Conservation (phyloP, 2,888 invertebrate species). For the Callosobruchus maculatus region DNA sequence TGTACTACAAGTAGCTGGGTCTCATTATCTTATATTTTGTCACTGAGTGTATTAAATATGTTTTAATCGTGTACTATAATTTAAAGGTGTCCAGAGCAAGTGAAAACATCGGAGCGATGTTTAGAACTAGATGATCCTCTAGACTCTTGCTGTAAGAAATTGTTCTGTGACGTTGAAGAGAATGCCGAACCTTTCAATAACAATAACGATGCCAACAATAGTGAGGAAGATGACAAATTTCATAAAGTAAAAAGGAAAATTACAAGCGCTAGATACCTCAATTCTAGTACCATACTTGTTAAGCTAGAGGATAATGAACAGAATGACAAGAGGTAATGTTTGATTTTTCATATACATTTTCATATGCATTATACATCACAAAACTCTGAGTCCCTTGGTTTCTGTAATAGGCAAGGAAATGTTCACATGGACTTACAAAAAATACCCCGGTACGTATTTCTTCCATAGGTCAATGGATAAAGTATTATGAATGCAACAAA, state of each 20-base stretch:
- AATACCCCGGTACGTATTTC: too few species aligned
- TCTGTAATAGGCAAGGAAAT: too few species aligned
- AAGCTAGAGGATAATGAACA: constrained; percentile 43
- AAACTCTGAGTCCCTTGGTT: too few species aligned
- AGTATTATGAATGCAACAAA: too few species aligned
- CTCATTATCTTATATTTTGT: too few species aligned
- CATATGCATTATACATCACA: too few species aligned
- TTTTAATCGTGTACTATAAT: not conserved
- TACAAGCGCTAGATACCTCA: constrained; percentile 42
- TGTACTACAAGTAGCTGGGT: too few species aligned
- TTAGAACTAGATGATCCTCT: constrained; percentile 78
- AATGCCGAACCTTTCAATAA: constrained; percentile 52
- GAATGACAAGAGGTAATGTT: constrained; percentile 22
- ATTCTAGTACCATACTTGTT: constrained; percentile 45
- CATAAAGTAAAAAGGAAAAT: constrained; percentile 36
- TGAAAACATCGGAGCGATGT: constrained; percentile 66
- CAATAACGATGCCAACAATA: constrained; percentile 37
- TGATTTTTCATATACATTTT: too few species aligned
- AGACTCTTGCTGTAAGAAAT: constrained; percentile 80
- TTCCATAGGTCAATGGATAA: too few species aligned
- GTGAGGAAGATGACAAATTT: constrained; percentile 31
- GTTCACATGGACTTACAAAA: too few species aligned
- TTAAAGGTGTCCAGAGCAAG: constrained; percentile 59
- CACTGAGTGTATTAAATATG: not conserved
- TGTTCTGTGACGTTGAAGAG: constrained; percentile 80